A percentile compares a stretch with the other conserved stretches of the same genome.
Conservation (phyloP, 2,797 vertebrate species). For the Cossypha dichroa region DNA sequence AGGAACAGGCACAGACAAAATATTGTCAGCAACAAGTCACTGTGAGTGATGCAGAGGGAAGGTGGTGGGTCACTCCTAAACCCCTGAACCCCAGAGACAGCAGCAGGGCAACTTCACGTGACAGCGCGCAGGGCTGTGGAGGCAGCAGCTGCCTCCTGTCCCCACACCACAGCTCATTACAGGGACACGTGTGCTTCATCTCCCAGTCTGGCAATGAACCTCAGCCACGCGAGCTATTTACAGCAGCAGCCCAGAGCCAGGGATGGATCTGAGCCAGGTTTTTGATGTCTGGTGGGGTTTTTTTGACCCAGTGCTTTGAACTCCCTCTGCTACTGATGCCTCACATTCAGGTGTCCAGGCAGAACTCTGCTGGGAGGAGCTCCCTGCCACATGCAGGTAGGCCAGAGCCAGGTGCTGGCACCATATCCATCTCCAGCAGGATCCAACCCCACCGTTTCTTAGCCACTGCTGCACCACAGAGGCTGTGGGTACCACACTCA, state of each 20-base stretch:
- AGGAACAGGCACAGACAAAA: not conserved
- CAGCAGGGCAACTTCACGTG: accelerated
- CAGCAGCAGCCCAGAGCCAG: constrained; percentile 15
- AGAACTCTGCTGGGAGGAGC: not conserved
- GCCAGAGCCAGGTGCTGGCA: not conserved
- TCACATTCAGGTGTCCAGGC: not conserved
- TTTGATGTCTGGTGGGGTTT: not conserved
- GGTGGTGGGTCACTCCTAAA: not conserved
- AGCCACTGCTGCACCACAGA: not conserved
- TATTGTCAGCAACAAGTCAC: not conserved
- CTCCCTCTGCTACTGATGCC: not conserved
- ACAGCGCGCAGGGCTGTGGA: not conserved
- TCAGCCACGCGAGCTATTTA: not conserved
- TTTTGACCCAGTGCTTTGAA: not conserved
- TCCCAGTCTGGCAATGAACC: not conserved
- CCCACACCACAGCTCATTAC: not conserved
- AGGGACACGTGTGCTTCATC: constrained; percentile 7
- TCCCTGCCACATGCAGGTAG: accelerated
- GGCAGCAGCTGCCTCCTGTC: not conserved
- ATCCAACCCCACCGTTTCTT: not conserved
- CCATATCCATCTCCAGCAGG: not conserved
- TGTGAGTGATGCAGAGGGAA: not conserved
- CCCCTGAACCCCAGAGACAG: not conserved
- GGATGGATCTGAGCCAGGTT: not conserved
- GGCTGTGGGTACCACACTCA: not conserved